phyloP scores from a whole-genome alignment of 1,140 invertebrate genomes.

The Polypedilum pembai region DNA sequence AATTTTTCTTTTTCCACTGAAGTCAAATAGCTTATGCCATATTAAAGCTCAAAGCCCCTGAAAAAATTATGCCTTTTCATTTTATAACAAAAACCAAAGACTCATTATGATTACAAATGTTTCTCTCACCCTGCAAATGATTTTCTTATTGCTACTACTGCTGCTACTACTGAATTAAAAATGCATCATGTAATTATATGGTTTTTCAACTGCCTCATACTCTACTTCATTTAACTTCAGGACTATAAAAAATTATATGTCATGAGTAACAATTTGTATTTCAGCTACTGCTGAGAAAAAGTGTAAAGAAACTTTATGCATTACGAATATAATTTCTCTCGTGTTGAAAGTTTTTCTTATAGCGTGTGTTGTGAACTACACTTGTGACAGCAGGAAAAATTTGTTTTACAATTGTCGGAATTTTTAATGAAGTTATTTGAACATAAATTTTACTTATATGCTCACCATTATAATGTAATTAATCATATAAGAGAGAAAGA shows the following conservation, averaged over 20 bases:
- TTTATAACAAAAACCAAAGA: background rate
- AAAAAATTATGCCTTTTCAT: background rate
- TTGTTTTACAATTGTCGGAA: background rate
- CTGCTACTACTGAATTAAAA: constrained; percentile 8
- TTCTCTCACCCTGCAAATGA: background rate
- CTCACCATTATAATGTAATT: background rate
- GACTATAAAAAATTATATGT: constrained; percentile 1
- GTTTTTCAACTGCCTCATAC: background rate
- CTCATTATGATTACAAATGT: constrained; percentile 26
- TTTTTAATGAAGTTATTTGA: constrained; percentile 9
- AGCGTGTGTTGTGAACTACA: background rate
- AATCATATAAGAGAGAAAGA: background rate
- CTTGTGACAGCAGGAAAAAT: background rate
- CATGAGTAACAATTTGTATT: constrained; percentile 13
- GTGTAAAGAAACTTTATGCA: background rate
- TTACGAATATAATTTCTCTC: background rate
- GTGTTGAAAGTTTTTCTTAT: background rate
- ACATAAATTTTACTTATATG: background rate
- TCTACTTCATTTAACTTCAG: constrained; percentile 1
- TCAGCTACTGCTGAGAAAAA: background rate
- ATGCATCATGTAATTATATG: constrained; percentile 26
- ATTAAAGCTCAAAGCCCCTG: background rate
- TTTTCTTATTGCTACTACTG: background rate
- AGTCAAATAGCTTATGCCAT: background rate
- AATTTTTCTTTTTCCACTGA: background rate